phyloP scores from a whole-genome alignment of 2,797 vertebrate species.

The Poeciliopsis turneri region DNA sequence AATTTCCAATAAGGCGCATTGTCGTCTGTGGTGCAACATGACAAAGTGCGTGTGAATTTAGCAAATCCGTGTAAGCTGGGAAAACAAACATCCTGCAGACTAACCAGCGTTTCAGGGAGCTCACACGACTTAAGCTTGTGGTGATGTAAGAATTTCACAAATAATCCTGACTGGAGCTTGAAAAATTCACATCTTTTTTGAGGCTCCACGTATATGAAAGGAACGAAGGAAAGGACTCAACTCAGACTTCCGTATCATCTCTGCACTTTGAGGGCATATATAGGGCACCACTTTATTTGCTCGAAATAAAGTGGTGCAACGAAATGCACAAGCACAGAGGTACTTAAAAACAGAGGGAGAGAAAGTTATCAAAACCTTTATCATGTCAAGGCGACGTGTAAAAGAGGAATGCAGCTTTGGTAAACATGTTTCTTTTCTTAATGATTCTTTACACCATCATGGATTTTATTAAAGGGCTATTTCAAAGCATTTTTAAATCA shows the following conservation, averaged over 20 bases:
- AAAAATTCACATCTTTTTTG: not conserved
- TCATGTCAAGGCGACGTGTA: slow-evolving; percentile 3
- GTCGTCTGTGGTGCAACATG: not conserved
- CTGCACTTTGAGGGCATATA: not conserved
- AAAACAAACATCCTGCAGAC: slow-evolving; percentile 2
- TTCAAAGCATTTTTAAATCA: not conserved
- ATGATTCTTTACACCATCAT: not conserved
- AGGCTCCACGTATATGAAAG: too few species aligned
- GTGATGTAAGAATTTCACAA: slow-evolving; percentile 8
- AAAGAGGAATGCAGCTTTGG: slow-evolving; percentile 3
- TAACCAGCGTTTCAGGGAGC: not conserved
- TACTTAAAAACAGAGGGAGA: not conserved
- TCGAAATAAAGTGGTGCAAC: not conserved
- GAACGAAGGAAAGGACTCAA: not conserved
- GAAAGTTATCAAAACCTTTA: slow-evolving; percentile 9
- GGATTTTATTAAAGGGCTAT: not conserved
- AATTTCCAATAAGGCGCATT: not conserved
- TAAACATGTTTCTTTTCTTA: slow-evolving; percentile 7
- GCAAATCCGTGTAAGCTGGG: not conserved
- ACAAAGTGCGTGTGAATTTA: not conserved
- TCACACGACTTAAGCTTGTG: slow-evolving; percentile 4
- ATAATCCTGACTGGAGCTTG: not conserved
- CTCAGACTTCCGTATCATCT: not conserved
- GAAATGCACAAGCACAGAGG: not conserved
- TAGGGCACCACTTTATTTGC: not conserved